These are phyloP conservation scores for Ochlodes sylvanus DNA, from an alignment of 2,888 invertebrate species.

Conservation along the genomic window DNA sequence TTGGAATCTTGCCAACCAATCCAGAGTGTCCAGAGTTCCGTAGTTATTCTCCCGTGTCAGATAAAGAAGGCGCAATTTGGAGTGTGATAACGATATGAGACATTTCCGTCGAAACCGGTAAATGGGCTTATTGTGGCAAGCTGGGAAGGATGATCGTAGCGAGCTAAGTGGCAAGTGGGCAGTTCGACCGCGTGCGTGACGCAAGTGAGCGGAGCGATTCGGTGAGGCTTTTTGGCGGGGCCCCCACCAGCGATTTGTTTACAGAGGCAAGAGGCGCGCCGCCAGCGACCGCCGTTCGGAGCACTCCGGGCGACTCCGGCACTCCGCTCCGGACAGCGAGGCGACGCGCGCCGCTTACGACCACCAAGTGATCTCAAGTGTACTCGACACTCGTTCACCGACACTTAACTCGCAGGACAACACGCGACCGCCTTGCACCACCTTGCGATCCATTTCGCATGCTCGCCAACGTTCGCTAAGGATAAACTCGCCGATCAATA, in stretches of 20 bases:
- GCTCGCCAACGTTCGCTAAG: slow-evolving; percentile 34
- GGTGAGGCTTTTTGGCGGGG: slow-evolving; percentile 80
- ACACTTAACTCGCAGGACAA: background rate
- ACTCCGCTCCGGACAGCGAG: slow-evolving; percentile 74
- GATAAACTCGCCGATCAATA: slow-evolving; percentile 55
- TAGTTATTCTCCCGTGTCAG: background rate
- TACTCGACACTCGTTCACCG: slow-evolving; percentile 40
- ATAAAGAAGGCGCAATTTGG: background rate
- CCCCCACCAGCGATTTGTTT: slow-evolving; percentile 83
- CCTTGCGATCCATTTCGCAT: slow-evolving; percentile 11
- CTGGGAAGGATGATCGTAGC: slow-evolving; percentile 18
- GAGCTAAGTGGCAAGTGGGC: slow-evolving; percentile 34
- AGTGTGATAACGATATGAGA: slow-evolving; percentile 16
- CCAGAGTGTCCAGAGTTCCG: background rate
- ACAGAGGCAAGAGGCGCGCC: slow-evolving; percentile 68
- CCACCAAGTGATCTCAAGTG: slow-evolving; percentile 64
- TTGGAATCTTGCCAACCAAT: no score
- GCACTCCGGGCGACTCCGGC: slow-evolving; percentile 55
- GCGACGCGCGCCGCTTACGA: slow-evolving; percentile 58
- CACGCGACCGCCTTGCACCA: background rate
- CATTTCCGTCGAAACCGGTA: slow-evolving; percentile 22
- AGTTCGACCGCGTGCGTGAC: slow-evolving; percentile 58
- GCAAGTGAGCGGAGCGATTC: slow-evolving; percentile 77
- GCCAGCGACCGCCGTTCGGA: background rate
- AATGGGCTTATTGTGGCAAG: slow-evolving; percentile 10